These are phyloP conservation scores for Fundulus diaphanus DNA, from an alignment of 2,797 vertebrate genomes.

Conservation along the genomic window DNA sequence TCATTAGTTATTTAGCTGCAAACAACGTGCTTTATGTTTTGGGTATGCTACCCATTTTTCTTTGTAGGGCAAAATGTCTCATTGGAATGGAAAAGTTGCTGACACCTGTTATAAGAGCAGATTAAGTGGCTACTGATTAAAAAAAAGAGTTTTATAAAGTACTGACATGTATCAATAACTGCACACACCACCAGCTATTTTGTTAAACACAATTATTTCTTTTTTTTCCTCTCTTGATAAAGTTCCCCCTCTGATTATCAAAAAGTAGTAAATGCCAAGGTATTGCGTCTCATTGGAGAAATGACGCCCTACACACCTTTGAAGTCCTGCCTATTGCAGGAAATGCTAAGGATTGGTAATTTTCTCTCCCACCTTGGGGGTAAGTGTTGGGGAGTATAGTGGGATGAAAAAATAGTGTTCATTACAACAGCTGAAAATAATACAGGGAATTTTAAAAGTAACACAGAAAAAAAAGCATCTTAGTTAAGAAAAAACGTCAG, in stretches of 20 bases:
- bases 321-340: constrained; percentile 18
- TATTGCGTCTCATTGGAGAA: constrained; percentile 12
- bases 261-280: background rate
- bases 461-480: background rate
- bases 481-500: background rate
- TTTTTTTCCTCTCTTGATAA: background rate
- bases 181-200: background rate
- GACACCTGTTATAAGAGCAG: background rate
- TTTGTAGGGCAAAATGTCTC: background rate
- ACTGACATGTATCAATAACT: background rate
- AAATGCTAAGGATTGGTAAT: constrained; percentile 6
- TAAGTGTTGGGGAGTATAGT: background rate
- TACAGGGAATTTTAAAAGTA: constrained; percentile 1
- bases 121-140: no score
- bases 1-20: background rate
- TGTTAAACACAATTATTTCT: background rate
- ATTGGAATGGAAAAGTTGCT: background rate
- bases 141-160: background rate
- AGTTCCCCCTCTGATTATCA: background rate
- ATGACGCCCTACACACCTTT: background rate
- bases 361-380: constrained; percentile 8
- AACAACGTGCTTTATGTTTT: no score
- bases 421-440: background rate
- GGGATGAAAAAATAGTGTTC: background rate
- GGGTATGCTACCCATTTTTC: background rate